Evolutionary conservation across 2,888 invertebrate genomes (phyloP).

Genomic region (Lepas anatifera): DNA sequence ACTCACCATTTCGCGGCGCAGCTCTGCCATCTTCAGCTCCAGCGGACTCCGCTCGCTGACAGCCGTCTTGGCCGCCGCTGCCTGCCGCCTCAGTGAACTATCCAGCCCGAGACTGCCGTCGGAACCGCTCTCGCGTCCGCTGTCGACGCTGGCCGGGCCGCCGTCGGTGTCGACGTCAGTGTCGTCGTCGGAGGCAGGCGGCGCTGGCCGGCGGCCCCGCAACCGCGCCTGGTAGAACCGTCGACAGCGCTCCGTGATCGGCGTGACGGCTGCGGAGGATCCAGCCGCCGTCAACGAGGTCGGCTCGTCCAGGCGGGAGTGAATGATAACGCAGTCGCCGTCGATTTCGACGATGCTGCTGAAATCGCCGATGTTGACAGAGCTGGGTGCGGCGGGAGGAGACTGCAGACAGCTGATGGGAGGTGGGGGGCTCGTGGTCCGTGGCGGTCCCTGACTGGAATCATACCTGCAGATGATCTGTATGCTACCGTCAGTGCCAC

Average conservation of each 20-base stretch:
- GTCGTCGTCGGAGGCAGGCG: not conserved
- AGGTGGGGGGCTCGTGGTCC: not conserved
- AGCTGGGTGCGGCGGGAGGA: not conserved
- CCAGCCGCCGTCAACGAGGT: not conserved
- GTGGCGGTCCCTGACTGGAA: not conserved
- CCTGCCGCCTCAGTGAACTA: too few species aligned
- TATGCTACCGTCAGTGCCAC: not conserved
- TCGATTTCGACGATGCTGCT: conserved; percentile 11
- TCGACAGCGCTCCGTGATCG: not conserved
- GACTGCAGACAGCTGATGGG: not conserved
- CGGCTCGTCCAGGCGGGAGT: not conserved
- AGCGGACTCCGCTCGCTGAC: not conserved
- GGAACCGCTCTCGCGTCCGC: not conserved
- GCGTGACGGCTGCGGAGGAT: too few species aligned
- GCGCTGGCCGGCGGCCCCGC: not conserved
- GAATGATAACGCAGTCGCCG: conserved; percentile 11
- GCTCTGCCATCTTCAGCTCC: not conserved
- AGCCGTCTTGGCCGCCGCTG: not conserved
- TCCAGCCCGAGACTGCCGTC: too few species aligned
- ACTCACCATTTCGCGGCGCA: conserved; percentile 9
- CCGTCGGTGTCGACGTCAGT: not conserved
- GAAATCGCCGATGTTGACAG: conserved; percentile 10
- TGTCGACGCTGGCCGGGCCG: not conserved
- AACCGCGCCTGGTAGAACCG: not conserved
- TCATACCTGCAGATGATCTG: conserved; percentile 1